Conservation (phyloP, 1,140 invertebrate species). For the Amyelois transitella region DNA sequence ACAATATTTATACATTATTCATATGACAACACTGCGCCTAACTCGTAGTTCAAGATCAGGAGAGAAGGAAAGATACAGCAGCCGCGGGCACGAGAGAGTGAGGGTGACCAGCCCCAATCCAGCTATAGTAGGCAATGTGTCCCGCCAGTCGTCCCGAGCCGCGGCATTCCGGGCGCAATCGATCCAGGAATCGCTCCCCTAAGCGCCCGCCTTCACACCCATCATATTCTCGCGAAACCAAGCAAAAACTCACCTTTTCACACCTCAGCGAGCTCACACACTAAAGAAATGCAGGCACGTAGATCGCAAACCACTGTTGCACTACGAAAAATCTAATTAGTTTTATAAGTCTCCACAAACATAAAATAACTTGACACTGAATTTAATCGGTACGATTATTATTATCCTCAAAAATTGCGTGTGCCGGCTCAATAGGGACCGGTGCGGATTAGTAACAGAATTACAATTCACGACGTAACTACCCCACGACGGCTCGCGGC, state of each 20-base stretch:
- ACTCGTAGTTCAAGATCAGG: constrained; percentile 31
- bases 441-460: constrained; percentile 24
- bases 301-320: constrained; percentile 52
- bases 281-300: constrained; percentile 55
- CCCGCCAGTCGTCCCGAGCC: constrained; percentile 1
- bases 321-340: constrained; percentile 32
- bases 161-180: constrained; percentile 31
- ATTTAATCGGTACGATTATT: constrained; percentile 28
- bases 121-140: background rate
- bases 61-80: constrained; percentile 1
- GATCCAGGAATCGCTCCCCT: constrained; percentile 49
- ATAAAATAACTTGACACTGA: constrained; percentile 49
- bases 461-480: constrained; percentile 24
- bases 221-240: constrained; percentile 38
- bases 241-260: constrained; percentile 64
- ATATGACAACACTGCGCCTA: constrained; percentile 22
- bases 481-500: constrained; percentile 52
- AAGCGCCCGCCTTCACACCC: constrained; percentile 31
- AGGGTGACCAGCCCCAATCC: constrained; percentile 23
- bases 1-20: constrained; percentile 40
- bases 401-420: constrained; percentile 18
- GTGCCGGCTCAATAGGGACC: constrained; percentile 31
- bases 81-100: constrained; percentile 18
- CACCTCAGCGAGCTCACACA: constrained; percentile 52
- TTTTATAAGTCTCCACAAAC: constrained; percentile 29